These are phyloP conservation scores for Drosophila watanabei DNA, from an alignment of 1,140 invertebrate genomes.

Conservation along the genomic window DNA sequence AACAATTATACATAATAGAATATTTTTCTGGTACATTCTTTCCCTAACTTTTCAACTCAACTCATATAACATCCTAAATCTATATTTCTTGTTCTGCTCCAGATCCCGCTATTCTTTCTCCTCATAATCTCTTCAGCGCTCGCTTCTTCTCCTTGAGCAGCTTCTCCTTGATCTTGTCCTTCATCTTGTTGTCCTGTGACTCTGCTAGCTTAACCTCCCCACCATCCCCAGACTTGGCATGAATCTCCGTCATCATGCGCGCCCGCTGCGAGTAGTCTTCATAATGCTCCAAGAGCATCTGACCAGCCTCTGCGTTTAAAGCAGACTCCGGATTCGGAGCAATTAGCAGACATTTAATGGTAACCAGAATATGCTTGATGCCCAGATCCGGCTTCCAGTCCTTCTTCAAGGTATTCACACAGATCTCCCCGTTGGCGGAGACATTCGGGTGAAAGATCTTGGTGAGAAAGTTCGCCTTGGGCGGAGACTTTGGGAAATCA, in stretches of 20 bases:
- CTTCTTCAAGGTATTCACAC: slow-evolving; percentile 98
- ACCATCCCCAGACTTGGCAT: slow-evolving; percentile 88
- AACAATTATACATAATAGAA: too few relatives aligned
- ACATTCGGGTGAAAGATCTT: slow-evolving; percentile 99
- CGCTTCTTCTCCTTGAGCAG: slow-evolving; percentile 94
- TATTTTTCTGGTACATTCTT: background rate
- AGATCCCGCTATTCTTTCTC: background rate
- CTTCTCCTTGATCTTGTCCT: slow-evolving; percentile 91
- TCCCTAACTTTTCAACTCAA: too few relatives aligned
- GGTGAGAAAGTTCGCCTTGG: slow-evolving; percentile 98
- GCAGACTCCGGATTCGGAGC: slow-evolving; percentile 98
- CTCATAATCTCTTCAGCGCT: slow-evolving; percentile 95
- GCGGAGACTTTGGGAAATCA: slow-evolving; percentile 96
- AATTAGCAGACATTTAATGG: slow-evolving; percentile 96
- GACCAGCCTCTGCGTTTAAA: slow-evolving; percentile 97
- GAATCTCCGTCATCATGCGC: slow-evolving; percentile 97
- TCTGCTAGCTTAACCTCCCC: slow-evolving; percentile 86
- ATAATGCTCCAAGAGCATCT: slow-evolving; percentile 95
- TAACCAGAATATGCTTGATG: slow-evolving; percentile 97
- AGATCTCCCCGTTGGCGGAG: slow-evolving; percentile 97
- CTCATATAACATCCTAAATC: too few relatives aligned
- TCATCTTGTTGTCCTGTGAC: slow-evolving; percentile 89
- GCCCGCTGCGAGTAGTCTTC: slow-evolving; percentile 96
- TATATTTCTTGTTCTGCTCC: background rate
- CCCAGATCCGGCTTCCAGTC: slow-evolving; percentile 98